A percentile compares a stretch with the other conserved stretches of the same genome.
Evolutionary conservation across 1,140 invertebrate genomes (phyloP).

Genomic region (Homarus americanus): DNA sequence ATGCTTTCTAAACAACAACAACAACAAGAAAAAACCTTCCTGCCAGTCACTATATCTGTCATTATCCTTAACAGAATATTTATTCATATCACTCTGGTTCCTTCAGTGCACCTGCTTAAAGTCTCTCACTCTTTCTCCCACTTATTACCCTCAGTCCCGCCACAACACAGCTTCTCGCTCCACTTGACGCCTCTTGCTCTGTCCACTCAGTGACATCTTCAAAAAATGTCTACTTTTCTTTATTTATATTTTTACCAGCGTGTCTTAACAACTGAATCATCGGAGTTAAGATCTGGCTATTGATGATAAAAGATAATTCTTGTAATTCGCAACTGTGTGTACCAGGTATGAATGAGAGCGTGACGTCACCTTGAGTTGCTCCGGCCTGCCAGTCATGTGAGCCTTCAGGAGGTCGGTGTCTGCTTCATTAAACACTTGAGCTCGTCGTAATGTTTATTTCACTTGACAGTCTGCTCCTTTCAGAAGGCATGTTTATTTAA

Average conservation of each 20-base stretch:
- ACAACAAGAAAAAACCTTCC: too few relatives aligned
- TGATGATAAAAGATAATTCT: background rate
- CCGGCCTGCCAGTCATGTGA: background rate
- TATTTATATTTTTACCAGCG: background rate
- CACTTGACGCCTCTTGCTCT: background rate
- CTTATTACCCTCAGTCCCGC: too few relatives aligned
- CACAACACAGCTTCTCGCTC: background rate
- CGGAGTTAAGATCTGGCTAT: too few relatives aligned
- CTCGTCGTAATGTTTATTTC: background rate
- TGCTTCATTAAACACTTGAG: background rate
- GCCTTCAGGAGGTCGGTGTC: background rate
- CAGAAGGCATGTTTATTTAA: background rate
- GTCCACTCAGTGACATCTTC: background rate
- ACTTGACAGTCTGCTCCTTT: background rate
- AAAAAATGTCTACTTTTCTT: background rate
- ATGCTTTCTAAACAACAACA: too few relatives aligned
- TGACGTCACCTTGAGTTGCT: background rate
- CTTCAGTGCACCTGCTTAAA: too few relatives aligned
- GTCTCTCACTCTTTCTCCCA: too few relatives aligned
- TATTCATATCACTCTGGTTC: too few relatives aligned
- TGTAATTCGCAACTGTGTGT: background rate
- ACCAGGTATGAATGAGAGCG: background rate
- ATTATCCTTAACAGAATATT: too few relatives aligned
- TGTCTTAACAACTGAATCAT: background rate
- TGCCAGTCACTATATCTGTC: too few relatives aligned